These are phyloP conservation scores for Chrysopa pallens DNA, from an alignment of 1,140 invertebrate species.

Conservation along the genomic window DNA sequence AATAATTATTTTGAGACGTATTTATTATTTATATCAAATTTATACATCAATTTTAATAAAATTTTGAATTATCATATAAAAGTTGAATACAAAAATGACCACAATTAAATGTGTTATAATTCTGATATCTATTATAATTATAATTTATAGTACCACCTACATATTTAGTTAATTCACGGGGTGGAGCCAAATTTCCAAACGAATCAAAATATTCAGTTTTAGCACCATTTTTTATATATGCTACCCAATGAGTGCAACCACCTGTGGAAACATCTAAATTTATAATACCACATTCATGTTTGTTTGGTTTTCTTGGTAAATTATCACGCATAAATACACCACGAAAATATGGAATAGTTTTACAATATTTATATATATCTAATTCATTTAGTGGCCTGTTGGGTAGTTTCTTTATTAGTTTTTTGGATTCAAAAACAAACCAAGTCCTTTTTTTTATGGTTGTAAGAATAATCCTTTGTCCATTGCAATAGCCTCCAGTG, in stretches of 20 bases:
- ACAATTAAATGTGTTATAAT: conserved; percentile 3
- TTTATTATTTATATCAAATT: not conserved
- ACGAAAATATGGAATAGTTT: conserved; percentile 14
- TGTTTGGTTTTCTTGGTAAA: conserved; percentile 6
- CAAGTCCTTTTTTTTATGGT: conserved; percentile 15
- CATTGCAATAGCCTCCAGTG: conserved; percentile 14
- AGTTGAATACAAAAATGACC: conserved; percentile 8
- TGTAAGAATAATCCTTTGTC: conserved; percentile 16
- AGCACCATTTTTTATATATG: conserved; percentile 10
- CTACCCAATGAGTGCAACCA: conserved; percentile 14
- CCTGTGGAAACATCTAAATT: conserved; percentile 10
- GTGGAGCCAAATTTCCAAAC: conserved; percentile 16
- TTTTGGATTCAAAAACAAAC: conserved; percentile 8
- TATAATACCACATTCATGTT: conserved; percentile 13
- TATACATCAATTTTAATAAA: too few relatives aligned
- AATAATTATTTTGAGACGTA: too few relatives aligned
- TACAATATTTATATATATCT: conserved; percentile 10
- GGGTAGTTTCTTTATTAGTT: conserved; percentile 8
- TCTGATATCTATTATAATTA: conserved; percentile 3
- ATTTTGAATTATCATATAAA: conserved; percentile 6
- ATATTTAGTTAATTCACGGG: conserved; percentile 14
- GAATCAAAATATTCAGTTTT: conserved; percentile 11
- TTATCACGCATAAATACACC: conserved; percentile 16
- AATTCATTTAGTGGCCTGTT: conserved; percentile 9
- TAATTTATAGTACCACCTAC: conserved; percentile 4